phyloP scores from a whole-genome alignment of 2,888 invertebrate genomes.

The Eledona agricola region DNA sequence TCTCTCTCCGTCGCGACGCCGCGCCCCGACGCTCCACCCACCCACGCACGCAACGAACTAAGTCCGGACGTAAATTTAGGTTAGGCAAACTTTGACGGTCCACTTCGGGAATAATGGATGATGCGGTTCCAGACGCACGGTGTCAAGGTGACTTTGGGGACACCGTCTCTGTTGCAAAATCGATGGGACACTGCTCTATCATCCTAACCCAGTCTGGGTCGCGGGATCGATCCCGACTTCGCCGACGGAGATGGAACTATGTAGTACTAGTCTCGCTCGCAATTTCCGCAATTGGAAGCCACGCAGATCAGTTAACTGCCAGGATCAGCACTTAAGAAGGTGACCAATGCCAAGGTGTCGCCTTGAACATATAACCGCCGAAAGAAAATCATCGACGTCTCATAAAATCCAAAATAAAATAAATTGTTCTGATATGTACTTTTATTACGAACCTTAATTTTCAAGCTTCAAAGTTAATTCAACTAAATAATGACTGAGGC shows the following conservation, averaged over 20 bases:
- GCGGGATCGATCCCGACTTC: slow-evolving; percentile 8
- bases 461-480: no score
- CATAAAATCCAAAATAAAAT: no score
- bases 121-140: slow-evolving; percentile 35
- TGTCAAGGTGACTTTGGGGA: slow-evolving; percentile 44
- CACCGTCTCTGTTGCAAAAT: slow-evolving; percentile 38
- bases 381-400: no score
- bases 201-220: slow-evolving; percentile 34
- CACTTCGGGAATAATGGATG: slow-evolving; percentile 30
- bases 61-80: slow-evolving; percentile 35
- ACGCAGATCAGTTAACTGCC: slow-evolving; percentile 40
- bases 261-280: slow-evolving; percentile 7
- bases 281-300: slow-evolving; percentile 41
- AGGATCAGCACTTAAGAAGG: slow-evolving; percentile 11
- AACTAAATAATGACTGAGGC: no score
- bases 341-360: slow-evolving; percentile 2
- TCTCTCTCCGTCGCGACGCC: slow-evolving; percentile 43
- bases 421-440: no score
- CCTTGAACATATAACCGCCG: neutral
- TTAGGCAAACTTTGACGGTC: slow-evolving; percentile 21
- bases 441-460: no score
- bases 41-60: slow-evolving; percentile 33
- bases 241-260: slow-evolving; percentile 37
- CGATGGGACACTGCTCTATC: slow-evolving; percentile 39
- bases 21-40: slow-evolving; percentile 24